Evolutionary conservation across 35 echinoderm and acorn worm species (phyloP), one percentile per base, ranked within the genome.

Genomic region (Hemicentrotus pulcherrimus): DNA sequence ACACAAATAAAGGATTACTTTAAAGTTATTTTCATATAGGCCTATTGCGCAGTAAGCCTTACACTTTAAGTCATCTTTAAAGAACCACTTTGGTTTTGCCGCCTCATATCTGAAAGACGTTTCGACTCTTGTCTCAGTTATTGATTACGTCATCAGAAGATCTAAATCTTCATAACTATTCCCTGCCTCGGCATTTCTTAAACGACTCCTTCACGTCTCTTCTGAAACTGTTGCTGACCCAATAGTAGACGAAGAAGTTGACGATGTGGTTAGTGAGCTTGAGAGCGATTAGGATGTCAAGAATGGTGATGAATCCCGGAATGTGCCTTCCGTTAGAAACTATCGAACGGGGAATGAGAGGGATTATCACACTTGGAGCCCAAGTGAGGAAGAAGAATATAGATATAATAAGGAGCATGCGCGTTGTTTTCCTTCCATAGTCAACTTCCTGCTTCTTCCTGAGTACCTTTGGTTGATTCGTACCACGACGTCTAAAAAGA

Each of bases 241-340:
- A 45, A 28, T 47, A 90, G 46, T 90, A 90, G 12, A 90, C 88
- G 88, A 90, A 90, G 88, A 90, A 90, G 88, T 90, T 90, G 88
- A 90, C 88, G 33, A 47, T 41, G 31, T 90, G 88, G 88, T 90
- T 90, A 31, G 88, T 90, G 31, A 90, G 30, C 32, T 30, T 33
- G 31, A 90, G 65, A 78, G 22, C 7, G 28, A n/a, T 22, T 28
- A 78, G 28, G 7, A 78, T 78, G 18, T 59, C 11, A 14, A 59
- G 11, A 59, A 59, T 14, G 12, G 65, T 28, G 65, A 78, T 7
- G 19, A 78, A 7, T 22, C 65, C 22, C 9, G 65, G 65, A n/a
- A 78, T n/a, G 65, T 78, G 22, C 18, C 19, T 22, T 7, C 4
- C 7, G 0, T 18, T 6, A 28, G 6, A 8, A 8, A 28, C 0